Conservation (phyloP, 2,888 invertebrate species). For the Perdita meconis region DNA sequence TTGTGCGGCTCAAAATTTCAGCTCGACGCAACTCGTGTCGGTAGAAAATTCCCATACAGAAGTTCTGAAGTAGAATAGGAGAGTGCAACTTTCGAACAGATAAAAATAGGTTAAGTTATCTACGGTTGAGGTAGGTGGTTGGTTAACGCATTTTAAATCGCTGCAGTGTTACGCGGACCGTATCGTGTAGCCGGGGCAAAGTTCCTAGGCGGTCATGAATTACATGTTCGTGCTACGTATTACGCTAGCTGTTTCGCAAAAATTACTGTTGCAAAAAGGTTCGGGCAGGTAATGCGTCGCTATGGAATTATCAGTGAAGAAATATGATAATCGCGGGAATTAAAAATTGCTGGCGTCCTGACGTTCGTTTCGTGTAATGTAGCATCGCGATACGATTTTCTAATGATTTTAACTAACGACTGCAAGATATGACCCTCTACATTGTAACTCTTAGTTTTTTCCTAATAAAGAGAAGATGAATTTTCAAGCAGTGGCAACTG, state of each 20-base stretch:
- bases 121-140: slow-evolving; percentile 18
- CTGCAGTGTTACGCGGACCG: slow-evolving; percentile 3
- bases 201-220: slow-evolving; percentile 4
- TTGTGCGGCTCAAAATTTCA: background rate
- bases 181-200: slow-evolving; percentile 4
- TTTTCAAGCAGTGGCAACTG: no score
- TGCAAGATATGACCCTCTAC: no score
- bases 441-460: no score
- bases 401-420: no score
- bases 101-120: slow-evolving; percentile 30
- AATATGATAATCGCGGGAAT: background rate
- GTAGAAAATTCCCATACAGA: background rate
- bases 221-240: slow-evolving; percentile 19
- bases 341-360: no score
- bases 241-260: slow-evolving; percentile 4
- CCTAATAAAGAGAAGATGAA: no score
- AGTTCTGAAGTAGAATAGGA: slow-evolving; percentile 13
- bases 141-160: slow-evolving; percentile 32
- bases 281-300: background rate
- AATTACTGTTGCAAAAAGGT: slow-evolving; percentile 9
- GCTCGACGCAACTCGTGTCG: background rate
- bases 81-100: slow-evolving; percentile 8
- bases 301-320: background rate
- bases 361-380: no score
- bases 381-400: no score